Base-by-base conservation (phyloP, 2,888 invertebrate species). In the Petrolisthes cinctipes region DNA sequence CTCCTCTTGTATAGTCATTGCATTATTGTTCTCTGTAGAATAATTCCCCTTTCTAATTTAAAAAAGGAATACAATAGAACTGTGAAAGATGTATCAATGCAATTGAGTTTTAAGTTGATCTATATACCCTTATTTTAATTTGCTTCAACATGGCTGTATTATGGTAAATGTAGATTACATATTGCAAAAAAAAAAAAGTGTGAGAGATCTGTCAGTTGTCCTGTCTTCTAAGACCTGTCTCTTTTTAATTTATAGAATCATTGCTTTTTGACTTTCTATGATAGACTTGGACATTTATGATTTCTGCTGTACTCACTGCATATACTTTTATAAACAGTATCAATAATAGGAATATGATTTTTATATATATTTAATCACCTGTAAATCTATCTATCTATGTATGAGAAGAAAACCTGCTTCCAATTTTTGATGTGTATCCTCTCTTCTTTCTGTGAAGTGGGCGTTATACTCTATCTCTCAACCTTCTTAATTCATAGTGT, bases 1-100 rank as follows among this genome's bases (percentile, higher is more conserved):
- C 86, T 87, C 86, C 83, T 83, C 81, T 37, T 87, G 86, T 87
- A 87, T 87, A 87, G 86, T 87, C 86, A 87, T 79, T 87, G 83
- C 86, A 83, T 86, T 81, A 86, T 75, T 76, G 86, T 86, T 86
- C 79, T 83, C 79, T 87, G 86, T 87, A 87, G 86, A 23, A 83
- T 86, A 56, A 75, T 78, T 87, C 76, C 23, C 73, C 57, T 56
- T 66, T 75, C 61, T 87, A 78, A 57, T 82, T 87, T 83, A 79
- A 54, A 82, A 83, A 37, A 37, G 37, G 37, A 37, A 37, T 37
- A n/a, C 79, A 79, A 66, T 87, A 87, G 86, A 80, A 86, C 79
- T 80, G 79, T 87, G 86, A 87, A 83, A 83, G 78, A 83, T 76
- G 86, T 86, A 87, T 83, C 86, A 87, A 87, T 79, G 86, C 83